These are phyloP conservation scores for Liparis tanakae DNA, from an alignment of 2,797 vertebrate species.

Conservation along the genomic window DNA sequence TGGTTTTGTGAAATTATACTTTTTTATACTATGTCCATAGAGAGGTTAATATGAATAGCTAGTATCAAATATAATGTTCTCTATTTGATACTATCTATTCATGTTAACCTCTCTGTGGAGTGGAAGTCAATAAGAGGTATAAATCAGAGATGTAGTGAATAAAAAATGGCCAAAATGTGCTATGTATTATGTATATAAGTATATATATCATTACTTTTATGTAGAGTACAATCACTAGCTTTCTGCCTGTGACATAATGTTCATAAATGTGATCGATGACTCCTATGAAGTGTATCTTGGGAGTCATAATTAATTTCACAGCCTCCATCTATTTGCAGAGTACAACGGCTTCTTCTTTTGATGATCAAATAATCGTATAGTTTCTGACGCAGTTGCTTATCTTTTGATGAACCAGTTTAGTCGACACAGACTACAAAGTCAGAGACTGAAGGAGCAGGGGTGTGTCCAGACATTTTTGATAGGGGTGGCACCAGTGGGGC, in stretches of 20 bases:
- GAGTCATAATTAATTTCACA: slow-evolving; percentile 1
- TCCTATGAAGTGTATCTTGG: background rate
- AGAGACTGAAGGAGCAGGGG: background rate
- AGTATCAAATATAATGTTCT: background rate
- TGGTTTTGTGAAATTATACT: background rate
- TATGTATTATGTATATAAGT: background rate
- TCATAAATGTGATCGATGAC: background rate
- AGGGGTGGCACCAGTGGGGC: no score
- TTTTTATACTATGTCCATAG: background rate
- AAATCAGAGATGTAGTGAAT: background rate
- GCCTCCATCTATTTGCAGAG: background rate
- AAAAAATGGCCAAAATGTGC: background rate
- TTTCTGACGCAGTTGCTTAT: background rate
- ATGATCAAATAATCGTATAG: background rate
- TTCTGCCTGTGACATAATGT: background rate
- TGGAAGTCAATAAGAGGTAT: background rate
- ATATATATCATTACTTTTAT: background rate
- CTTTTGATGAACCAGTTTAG: background rate
- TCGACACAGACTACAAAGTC: background rate
- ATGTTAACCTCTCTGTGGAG: background rate
- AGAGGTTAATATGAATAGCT: no score
- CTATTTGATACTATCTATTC: background rate
- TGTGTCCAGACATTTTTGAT: no score
- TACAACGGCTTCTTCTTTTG: background rate
- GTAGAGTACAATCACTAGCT: background rate